Conservation (phyloP, 2,888 invertebrate genomes). For the Petrolisthes cinctipes region DNA sequence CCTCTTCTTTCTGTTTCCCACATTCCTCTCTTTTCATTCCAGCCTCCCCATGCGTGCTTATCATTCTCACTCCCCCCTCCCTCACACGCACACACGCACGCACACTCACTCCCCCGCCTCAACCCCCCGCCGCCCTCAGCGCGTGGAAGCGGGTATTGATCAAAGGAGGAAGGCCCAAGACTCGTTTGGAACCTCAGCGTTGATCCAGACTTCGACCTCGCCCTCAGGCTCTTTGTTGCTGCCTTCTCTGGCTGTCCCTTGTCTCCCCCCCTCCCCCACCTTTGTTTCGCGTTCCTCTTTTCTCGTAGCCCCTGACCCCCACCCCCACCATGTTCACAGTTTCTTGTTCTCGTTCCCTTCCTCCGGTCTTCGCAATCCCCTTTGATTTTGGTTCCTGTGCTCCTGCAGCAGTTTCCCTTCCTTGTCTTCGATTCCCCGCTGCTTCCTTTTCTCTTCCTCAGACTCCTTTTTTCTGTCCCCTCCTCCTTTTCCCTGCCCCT, state of each 20-base stretch:
- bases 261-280: neutral
- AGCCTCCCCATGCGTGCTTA: neutral
- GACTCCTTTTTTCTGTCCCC: neutral
- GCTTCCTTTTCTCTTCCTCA: neutral
- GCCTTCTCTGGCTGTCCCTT: neutral
- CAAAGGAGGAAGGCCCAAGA: slow-evolving; percentile 30
- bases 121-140: neutral
- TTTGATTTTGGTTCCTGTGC: neutral
- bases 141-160: slow-evolving; percentile 43
- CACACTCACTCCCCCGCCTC: neutral
- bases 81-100: neutral
- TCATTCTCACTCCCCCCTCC: neutral
- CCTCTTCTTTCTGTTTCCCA: neutral
- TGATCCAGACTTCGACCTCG: slow-evolving; percentile 12
- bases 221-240: no score
- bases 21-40: neutral
- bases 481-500: neutral
- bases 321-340: neutral
- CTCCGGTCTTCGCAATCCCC: neutral
- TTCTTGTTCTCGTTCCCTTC: neutral
- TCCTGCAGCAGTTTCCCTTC: neutral
- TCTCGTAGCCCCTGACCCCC: neutral
- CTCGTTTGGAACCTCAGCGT: slow-evolving; percentile 21
- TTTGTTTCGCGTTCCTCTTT: neutral
- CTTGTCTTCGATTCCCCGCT: neutral